A percentile compares a stretch with the other conserved stretches of the same genome.
Conservation (phyloP, 2,797 vertebrate genomes). For the Chromobotia macracanthus region DNA sequence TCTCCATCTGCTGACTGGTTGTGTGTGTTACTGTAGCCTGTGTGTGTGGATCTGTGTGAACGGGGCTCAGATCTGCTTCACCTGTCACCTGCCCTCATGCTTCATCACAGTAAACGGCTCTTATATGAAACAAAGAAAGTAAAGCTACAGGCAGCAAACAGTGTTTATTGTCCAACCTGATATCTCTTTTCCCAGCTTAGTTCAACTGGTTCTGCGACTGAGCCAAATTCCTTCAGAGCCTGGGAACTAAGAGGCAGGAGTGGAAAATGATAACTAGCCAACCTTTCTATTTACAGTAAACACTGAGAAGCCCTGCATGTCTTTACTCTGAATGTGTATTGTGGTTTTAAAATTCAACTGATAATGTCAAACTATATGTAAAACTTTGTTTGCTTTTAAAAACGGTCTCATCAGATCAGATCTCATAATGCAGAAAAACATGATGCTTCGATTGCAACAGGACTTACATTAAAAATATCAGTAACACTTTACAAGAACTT, state of each 20-base stretch:
- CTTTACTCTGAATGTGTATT: slow-evolving; percentile 47
- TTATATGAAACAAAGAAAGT: slow-evolving; percentile 62
- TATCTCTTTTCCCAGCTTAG: slow-evolving; percentile 58
- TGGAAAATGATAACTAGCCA: slow-evolving; percentile 62
- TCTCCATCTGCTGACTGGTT: slow-evolving; percentile 45
- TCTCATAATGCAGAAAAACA: slow-evolving; percentile 45
- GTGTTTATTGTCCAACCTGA: slow-evolving; percentile 69
- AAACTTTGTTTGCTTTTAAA: slow-evolving; percentile 52
- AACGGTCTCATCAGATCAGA: slow-evolving; percentile 22
- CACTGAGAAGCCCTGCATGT: slow-evolving; percentile 23
- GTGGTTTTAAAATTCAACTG: slow-evolving; percentile 45
- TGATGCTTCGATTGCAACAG: background rate
- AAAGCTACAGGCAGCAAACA: slow-evolving; percentile 57
- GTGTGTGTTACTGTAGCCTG: slow-evolving; percentile 8
- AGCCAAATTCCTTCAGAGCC: slow-evolving; percentile 67
- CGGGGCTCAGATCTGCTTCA: slow-evolving; percentile 54
- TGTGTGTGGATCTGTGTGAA: slow-evolving; percentile 1
- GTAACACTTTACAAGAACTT: background rate
- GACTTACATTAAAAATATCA: background rate
- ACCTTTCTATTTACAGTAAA: slow-evolving; percentile 63
- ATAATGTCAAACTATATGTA: slow-evolving; percentile 50
- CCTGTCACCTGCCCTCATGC: slow-evolving; percentile 72
- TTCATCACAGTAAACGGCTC: slow-evolving; percentile 22
- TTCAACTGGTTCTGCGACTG: slow-evolving; percentile 54
- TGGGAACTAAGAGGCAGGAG: slow-evolving; percentile 67